Evolutionary conservation across 2,113 vertebrate species (phyloP).

Genomic region (Rhinichthys klamathensis): DNA sequence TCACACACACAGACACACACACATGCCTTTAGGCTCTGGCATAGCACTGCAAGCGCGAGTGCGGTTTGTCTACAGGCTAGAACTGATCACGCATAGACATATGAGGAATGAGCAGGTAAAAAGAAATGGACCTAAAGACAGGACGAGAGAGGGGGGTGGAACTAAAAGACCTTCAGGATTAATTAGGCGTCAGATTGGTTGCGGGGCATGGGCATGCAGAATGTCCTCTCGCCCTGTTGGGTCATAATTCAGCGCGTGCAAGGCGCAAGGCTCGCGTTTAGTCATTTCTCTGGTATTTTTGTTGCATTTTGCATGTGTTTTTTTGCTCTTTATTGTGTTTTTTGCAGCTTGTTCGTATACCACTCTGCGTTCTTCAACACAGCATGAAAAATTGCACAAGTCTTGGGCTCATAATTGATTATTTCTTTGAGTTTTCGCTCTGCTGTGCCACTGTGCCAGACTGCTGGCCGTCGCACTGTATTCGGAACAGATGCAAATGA

Average conservation of each 20-base stretch:
- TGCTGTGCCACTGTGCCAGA: neutral
- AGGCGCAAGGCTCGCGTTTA: neutral
- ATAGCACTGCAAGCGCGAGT: neutral
- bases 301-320: neutral
- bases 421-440: neutral
- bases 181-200: slow-evolving; percentile 83
- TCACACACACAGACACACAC: neutral
- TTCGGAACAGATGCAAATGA: slow-evolving; percentile 48
- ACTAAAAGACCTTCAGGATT: slow-evolving; percentile 83
- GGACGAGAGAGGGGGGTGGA: slow-evolving; percentile 64
- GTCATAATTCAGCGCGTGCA: slow-evolving; percentile 73
- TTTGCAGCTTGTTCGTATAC: neutral
- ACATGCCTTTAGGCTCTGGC: neutral
- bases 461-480: neutral
- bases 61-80: slow-evolving; percentile 29
- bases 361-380: neutral
- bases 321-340: slow-evolving; percentile 14
- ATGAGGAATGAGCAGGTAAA: slow-evolving; percentile 59
- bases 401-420: neutral
- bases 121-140: slow-evolving; percentile 58
- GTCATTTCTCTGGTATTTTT: neutral
- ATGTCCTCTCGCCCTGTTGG: slow-evolving; percentile 29
- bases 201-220: slow-evolving; percentile 63
- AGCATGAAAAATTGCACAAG: neutral
- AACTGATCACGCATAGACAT: slow-evolving; percentile 52